A percentile compares a stretch with the other conserved stretches of the same genome.
phyloP scores from a whole-genome alignment of 2,888 invertebrate species.

The Melieria omissa region DNA sequence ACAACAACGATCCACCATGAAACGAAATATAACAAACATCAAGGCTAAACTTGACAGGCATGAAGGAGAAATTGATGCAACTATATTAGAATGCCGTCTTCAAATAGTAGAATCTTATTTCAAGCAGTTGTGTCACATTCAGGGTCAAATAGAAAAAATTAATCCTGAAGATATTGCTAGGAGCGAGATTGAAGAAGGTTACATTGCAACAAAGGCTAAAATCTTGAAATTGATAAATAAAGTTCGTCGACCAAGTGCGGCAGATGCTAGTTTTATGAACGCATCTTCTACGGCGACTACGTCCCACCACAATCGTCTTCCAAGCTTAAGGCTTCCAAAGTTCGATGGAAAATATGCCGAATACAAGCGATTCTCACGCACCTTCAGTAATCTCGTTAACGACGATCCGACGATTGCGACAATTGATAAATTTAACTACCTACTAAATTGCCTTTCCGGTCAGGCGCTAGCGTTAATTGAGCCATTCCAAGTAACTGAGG shows the following conservation, averaged over 20 bases:
- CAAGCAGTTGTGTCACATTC: constrained; percentile 34
- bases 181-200: constrained; percentile 32
- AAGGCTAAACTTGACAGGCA: constrained; percentile 34
- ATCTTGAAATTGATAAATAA: not conserved
- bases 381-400: constrained; percentile 14
- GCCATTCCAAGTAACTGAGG: constrained; percentile 30
- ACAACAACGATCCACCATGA: constrained; percentile 30
- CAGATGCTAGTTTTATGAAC: constrained; percentile 8
- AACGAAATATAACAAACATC: constrained; percentile 26
- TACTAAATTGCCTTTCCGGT: constrained; percentile 29
- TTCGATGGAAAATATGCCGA: constrained; percentile 23
- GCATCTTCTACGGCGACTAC: not conserved
- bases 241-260: not conserved
- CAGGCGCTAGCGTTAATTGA: constrained; percentile 30
- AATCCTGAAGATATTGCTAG: constrained; percentile 9
- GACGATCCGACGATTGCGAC: constrained; percentile 15
- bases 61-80: constrained; percentile 9
- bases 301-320: constrained; percentile 14
- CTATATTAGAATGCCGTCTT: constrained; percentile 34
- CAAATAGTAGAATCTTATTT: constrained; percentile 37
- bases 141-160: constrained; percentile 33
- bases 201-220: constrained; percentile 23
- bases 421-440: constrained; percentile 27
- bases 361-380: constrained; percentile 18
- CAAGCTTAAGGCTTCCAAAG: constrained; percentile 9